These are phyloP conservation scores for Tadarida brasiliensis DNA, from an alignment of 2,797 vertebrate genomes.

Conservation along the genomic window DNA sequence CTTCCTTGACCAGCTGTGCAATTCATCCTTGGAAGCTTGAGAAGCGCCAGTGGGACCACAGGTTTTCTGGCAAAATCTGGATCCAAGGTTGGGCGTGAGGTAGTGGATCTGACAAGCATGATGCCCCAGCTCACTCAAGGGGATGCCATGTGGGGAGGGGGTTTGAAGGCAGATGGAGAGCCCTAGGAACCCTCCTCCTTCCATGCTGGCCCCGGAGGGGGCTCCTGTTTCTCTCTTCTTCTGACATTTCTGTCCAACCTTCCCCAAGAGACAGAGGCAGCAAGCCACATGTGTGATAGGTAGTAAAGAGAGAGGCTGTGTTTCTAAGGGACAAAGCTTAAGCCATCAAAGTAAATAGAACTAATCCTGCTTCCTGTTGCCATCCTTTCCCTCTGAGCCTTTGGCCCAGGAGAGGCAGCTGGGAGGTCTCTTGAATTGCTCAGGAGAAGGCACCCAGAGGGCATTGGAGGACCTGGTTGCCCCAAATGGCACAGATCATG, in stretches of 20 bases:
- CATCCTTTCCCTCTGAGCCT: not conserved
- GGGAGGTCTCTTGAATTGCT: not conserved
- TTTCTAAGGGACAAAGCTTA: not conserved
- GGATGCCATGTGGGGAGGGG: rapidly evolving
- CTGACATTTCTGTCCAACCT: not conserved
- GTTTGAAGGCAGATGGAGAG: not conserved
- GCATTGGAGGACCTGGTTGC: not conserved
- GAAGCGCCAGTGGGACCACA: not conserved
- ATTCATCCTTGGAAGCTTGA: not conserved
- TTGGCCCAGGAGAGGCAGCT: not conserved
- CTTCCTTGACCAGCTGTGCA: not conserved
- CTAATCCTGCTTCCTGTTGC: not conserved
- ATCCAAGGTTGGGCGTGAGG: not conserved
- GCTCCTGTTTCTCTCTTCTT: not conserved
- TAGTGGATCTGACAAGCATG: not conserved
- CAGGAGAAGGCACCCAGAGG: not conserved
- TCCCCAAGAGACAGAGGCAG: not conserved
- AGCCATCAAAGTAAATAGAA: constrained; percentile 64
- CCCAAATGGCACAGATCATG: not conserved
- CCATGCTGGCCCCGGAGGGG: not conserved
- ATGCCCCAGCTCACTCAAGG: not conserved
- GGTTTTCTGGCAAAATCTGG: not conserved
- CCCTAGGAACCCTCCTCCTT: not conserved
- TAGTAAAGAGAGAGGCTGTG: not conserved
- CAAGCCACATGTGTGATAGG: not conserved